Evolutionary conservation across 35 echinoderm and acorn worm genomes (phyloP).

Genomic region (Heliocidaris tuberculata): DNA sequence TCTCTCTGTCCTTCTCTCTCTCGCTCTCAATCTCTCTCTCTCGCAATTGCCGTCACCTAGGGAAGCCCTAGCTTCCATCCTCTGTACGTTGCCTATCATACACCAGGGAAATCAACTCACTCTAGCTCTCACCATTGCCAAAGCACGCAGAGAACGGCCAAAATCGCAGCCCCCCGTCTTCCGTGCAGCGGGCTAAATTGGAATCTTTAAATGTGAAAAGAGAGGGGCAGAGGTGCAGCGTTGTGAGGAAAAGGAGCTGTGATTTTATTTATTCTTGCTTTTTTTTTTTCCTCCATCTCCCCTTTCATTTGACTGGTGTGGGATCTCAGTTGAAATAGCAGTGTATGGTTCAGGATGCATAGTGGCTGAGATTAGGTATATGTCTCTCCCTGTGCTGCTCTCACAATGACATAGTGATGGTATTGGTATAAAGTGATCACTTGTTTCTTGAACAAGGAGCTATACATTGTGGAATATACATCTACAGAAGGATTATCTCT

Average conservation of each 20-base stretch:
- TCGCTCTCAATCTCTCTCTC: neutral
- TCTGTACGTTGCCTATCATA: neutral
- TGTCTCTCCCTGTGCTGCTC: neutral
- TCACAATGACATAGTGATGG: neutral
- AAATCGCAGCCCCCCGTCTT: neutral
- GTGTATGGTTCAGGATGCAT: neutral
- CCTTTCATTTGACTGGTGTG: neutral
- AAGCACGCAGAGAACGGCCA: neutral
- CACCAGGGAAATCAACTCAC: neutral
- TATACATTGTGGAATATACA: neutral
- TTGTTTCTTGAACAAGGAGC: neutral
- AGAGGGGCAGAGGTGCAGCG: neutral
- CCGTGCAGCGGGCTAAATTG: neutral
- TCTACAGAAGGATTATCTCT: neutral
- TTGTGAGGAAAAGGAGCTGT: neutral
- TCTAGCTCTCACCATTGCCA: neutral
- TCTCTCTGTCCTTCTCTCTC: neutral
- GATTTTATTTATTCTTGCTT: neutral
- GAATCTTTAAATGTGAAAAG: neutral
- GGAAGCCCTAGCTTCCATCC: neutral
- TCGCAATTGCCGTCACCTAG: neutral
- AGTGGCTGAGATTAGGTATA: neutral
- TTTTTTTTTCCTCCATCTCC: neutral
- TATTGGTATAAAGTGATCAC: neutral
- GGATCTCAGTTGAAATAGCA: neutral